Evolutionary conservation across 2,888 invertebrate species (phyloP), one percentile per base, ranked within the genome.

Genomic region (Drosophila prolongata): DNA sequence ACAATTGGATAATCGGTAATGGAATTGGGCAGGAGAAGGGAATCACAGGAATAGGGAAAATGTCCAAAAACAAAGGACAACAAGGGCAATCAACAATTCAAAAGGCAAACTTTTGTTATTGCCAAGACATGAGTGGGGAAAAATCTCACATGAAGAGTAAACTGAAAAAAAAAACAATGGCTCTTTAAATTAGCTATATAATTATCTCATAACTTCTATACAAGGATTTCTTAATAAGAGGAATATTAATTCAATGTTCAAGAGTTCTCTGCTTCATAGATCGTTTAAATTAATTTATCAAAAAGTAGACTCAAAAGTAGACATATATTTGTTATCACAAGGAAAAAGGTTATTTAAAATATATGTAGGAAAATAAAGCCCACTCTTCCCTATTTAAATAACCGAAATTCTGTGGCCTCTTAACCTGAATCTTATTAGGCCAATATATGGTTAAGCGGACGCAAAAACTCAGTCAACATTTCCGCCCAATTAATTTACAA

Each of bases 401-500:
- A 4, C 40, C 1, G 8, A 30, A 40, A 6, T 10, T 40, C 16
- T 6, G 9, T n/a, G 9, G 1, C 24, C 19, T 14, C 16, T 19
- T 11, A 54, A 37, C 55, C 66, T 37, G 35, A 16, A 43, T 43
- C 35, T 66, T 49, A 42, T 38, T 43, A 68, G 37, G 27, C 65
- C 54, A 67, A 54, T 54, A 38, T 72, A 53, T 53, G 67, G 44
- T 16, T 34, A 61, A 27, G 40, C 60, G 61, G 38, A 34, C 30
- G 30, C 46, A 59, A 13, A 11, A 59, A 19, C 61, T 47, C 59
- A 34, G 61, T 40, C 46, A 64, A 50, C 56, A 58, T 62, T 79
- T 74, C 55, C 84, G 62, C 38, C 40, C 66, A 80, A 87, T 78
- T 83, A 83, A 80, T 65, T 82, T 69, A 43, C 47, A 52, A 83